Evolutionary conservation across 2,113 vertebrate species (phyloP), one percentile per base, ranked within the genome.

Genomic region (Phalacrocorax pelagicus): DNA sequence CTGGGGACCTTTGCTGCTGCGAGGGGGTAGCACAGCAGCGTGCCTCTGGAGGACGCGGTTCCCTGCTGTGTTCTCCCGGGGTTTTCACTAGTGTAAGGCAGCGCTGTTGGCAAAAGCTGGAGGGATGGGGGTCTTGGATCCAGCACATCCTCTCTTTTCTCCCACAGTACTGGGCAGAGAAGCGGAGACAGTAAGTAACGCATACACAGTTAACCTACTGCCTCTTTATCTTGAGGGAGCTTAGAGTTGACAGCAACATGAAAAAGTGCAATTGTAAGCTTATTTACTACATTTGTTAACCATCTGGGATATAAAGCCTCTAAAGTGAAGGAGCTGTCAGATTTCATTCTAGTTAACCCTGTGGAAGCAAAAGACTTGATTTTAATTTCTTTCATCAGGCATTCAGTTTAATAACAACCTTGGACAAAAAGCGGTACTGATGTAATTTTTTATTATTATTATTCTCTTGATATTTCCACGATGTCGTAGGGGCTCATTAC

Each of bases 231-330:
- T 94, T 69, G 81, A 85, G 59, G 84, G 84, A 96, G 55, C 69
- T 90, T 66, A 18, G 81, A 86, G 38, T 80, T 87, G 92, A 93
- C 72, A 95, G 79, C 62, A 92, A 82, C 65, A 95, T 86, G 94
- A 83, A 93, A 81, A 93, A 83, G 69, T 94, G 79, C 79, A 94
- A 85, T 61, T 96, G 86, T 92, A 86, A 96, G 75, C 85, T 95
- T 97, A 96, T 97, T 97, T 96, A 96, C 74, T 89, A 88, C 54
- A 49, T 88, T 97, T 96, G 86, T 95, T 92, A 96, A 86, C 86
- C 86, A 92, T 80, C 85, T 92, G 96, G 92, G 81, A 93, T 92
- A 65, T 79, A 87, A 95, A 92, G 5, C 34, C 83, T 87, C 72
- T 74, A 49, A 88, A 96, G 63, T 71, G 70, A 87, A 94, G 62